Evolutionary conservation across 2,797 vertebrate genomes (phyloP).

Genomic region (Danio albolineatus): DNA sequence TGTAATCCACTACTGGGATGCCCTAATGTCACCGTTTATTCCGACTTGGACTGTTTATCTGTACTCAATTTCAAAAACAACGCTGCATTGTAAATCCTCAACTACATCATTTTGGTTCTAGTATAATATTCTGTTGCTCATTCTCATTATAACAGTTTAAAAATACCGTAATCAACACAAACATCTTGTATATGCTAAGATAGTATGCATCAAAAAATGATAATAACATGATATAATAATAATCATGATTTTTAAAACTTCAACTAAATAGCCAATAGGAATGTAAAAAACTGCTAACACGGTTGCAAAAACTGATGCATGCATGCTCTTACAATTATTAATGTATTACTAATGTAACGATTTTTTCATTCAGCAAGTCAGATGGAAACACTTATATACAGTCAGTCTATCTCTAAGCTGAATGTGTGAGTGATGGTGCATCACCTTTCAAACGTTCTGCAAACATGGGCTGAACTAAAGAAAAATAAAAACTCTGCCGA

Average conservation of each 20-base stretch:
- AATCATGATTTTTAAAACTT: too few species aligned
- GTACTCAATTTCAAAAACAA: too few species aligned
- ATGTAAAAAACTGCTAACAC: neutral
- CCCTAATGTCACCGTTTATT: too few species aligned
- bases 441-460: slow-evolving; percentile 20
- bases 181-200: neutral
- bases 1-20: too few species aligned
- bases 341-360: neutral
- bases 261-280: neutral
- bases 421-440: neutral
- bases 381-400: neutral
- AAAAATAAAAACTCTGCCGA: slow-evolving; percentile 29
- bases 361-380: neutral
- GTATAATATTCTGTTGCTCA: neutral
- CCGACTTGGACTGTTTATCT: too few species aligned
- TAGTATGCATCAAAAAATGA: neutral
- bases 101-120: too few species aligned
- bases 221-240: too few species aligned
- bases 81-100: too few species aligned
- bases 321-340: neutral
- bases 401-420: neutral
- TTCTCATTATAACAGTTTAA: neutral
- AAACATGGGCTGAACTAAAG: slow-evolving; percentile 17
- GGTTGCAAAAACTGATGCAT: neutral
- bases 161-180: neutral